phyloP scores from a whole-genome alignment of 2,888 invertebrate species.

The Hypselothyrea guttata region DNA sequence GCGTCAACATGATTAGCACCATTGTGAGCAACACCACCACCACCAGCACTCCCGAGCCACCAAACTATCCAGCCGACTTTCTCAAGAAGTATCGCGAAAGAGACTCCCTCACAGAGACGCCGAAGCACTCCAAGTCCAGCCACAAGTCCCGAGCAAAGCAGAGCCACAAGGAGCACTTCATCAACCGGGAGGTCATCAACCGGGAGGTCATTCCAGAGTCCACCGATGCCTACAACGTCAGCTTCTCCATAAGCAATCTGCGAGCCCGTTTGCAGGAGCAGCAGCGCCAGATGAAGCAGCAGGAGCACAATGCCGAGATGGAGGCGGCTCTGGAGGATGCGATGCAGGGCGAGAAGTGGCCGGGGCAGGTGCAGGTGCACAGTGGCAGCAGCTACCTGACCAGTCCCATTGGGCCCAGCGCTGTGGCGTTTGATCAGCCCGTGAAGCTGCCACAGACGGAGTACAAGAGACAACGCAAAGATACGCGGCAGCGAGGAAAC shows the following conservation, averaged over 20 bases:
- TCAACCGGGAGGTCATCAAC: conserved; percentile 15
- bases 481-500: conserved; percentile 69
- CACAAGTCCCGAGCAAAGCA: conserved; percentile 41
- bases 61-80: conserved; percentile 78
- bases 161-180: conserved; percentile 40
- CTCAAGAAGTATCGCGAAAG: conserved; percentile 68
- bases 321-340: conserved; percentile 51
- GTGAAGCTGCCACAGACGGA: conserved; percentile 39
- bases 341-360: conserved; percentile 72
- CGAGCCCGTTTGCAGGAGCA: conserved; percentile 59
- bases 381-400: conserved; percentile 57
- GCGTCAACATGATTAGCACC: conserved; percentile 14
- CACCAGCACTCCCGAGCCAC: conserved; percentile 68
- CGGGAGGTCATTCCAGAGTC: conserved; percentile 9
- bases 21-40: conserved; percentile 7
- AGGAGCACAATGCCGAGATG: conserved; percentile 52
- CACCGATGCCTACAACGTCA: conserved; percentile 29
- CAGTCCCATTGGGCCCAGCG: conserved; percentile 69
- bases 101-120: conserved; percentile 27
- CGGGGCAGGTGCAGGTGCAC: conserved; percentile 51
- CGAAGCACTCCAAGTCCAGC: conserved; percentile 12
- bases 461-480: conserved; percentile 53
- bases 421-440: conserved; percentile 65
- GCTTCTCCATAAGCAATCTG: conserved; percentile 59
- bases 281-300: conserved; percentile 43